Base-by-base conservation (phyloP, 2,113 vertebrate species). In the Ciconia maguari region DNA sequence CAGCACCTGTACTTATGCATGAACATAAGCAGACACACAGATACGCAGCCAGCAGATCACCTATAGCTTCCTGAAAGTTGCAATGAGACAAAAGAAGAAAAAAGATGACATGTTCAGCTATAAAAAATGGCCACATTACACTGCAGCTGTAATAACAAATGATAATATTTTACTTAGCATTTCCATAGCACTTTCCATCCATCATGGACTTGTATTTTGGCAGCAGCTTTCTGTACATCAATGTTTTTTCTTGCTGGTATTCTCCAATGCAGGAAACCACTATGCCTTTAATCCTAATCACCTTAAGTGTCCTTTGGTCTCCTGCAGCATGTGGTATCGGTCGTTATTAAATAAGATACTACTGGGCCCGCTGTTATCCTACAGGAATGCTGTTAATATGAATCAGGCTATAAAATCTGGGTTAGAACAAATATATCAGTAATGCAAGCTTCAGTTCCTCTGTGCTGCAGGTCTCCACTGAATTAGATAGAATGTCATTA, bases 81-180 rank as follows among this genome's bases (percentile, higher is more conserved):
- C 51, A 79, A 7, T 12, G 29, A 95, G 52, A 58, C 20, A 83
- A 92, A 89, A 91, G 26, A 62, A 55, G 38, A 66, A 88, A 74
- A 80, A 57, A 51, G 49, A 38, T 51, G 4, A 57, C 46, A 87
- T n/a, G 26, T 75, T 91, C 79, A 79, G 32, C 49, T 81, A 20
- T 49, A 85, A 92, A 94, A 92, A 96, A 79, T 44, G 48, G 9
- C 44, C 80, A 75, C 32, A 60, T 92, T 82, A 78, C 36, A 54
- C 29, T 66, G 36, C 36, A 82, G 62, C 57, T 77, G 75, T 90
- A 96, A 92, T 84, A 93, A 94, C 52, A 92, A 92, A 94, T 61
- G 48, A 46, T 87, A 91, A 94, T 95, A 92, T 77, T 95, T 97
- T 92, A 71, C 69, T 93, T 89, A 81, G 34, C 42, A 86, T 86